Conservation (phyloP, 2,888 invertebrate genomes). For the Erebia palarica region DNA sequence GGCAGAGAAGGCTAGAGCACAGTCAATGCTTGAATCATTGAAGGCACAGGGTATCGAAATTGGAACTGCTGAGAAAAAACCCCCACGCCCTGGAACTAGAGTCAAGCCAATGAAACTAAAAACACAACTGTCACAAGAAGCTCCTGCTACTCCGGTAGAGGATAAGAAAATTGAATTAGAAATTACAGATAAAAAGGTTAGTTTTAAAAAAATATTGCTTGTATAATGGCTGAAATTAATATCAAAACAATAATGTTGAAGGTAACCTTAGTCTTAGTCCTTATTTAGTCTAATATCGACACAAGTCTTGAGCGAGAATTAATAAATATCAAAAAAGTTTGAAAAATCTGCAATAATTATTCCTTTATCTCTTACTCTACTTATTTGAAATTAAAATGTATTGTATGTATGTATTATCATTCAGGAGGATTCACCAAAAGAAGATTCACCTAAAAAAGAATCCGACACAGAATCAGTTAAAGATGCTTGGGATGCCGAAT, state of each 20-base stretch:
- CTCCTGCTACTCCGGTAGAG: conserved; percentile 73
- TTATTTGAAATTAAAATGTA: background rate
- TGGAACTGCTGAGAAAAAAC: conserved; percentile 86
- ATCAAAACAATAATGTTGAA: background rate
- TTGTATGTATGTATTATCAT: conserved; percentile 1
- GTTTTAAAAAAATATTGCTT: background rate
- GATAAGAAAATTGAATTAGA: conserved; percentile 78
- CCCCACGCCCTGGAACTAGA: conserved; percentile 87
- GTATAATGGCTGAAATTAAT: conserved; percentile 2
- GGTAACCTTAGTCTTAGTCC: too few relatives aligned
- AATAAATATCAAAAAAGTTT: too few relatives aligned
- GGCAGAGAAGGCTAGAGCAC: conserved; percentile 93
- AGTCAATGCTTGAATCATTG: conserved; percentile 93
- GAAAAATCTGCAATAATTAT: too few relatives aligned
- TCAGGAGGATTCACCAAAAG: conserved; percentile 59
- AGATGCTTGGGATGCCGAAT: conserved; percentile 93
- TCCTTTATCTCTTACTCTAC: too few relatives aligned
- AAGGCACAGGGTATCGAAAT: conserved; percentile 94
- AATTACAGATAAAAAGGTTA: conserved; percentile 45
- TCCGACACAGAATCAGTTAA: conserved; percentile 85
- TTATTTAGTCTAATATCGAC: too few relatives aligned
- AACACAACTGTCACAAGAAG: conserved; percentile 83
- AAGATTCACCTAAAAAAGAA: conserved; percentile 54
- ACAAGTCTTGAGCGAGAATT: too few relatives aligned
- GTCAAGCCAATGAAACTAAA: conserved; percentile 87